phyloP scores from a whole-genome alignment of 1,140 invertebrate genomes.

The Drosophila pandora region DNA sequence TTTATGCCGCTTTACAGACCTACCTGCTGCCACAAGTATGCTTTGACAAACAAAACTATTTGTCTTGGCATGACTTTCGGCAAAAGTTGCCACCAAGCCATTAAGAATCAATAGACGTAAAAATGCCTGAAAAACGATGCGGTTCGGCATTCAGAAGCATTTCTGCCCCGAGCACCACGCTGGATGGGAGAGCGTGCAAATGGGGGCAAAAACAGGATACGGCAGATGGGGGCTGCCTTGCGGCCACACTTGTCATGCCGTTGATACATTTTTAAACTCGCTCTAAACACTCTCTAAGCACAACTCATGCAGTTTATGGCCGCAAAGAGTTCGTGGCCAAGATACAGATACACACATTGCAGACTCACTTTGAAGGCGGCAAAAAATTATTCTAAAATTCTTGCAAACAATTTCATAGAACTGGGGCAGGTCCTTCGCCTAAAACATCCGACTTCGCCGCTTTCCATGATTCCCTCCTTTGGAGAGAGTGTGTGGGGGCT shows the following conservation, averaged over 20 bases:
- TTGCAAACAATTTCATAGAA: constrained; percentile 71
- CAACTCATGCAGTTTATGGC: constrained; percentile 76
- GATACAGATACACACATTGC: constrained; percentile 31
- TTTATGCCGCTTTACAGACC: neutral
- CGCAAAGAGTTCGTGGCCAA: constrained; percentile 47
- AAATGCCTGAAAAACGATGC: constrained; percentile 70
- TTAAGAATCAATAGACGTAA: constrained; percentile 75
- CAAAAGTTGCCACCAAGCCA: constrained; percentile 48
- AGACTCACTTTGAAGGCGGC: constrained; percentile 46
- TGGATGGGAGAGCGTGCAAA: neutral
- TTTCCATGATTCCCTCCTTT: neutral
- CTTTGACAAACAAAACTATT: constrained; percentile 78
- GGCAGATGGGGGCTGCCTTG: constrained; percentile 35
- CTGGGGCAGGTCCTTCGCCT: constrained; percentile 31
- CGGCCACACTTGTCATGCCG: constrained; percentile 74
- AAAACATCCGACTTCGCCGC: constrained; percentile 22
- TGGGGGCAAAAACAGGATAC: neutral
- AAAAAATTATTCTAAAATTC: constrained; percentile 80
- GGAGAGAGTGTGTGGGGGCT: constrained; percentile 21
- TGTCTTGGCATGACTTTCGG: constrained; percentile 69
- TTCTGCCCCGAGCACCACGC: constrained; percentile 37
- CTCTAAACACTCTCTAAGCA: constrained; percentile 79
- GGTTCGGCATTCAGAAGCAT: constrained; percentile 16
- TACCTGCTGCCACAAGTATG: constrained; percentile 61
- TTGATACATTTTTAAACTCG: constrained; percentile 79